These are phyloP conservation scores for Bombus ignitus DNA, from an alignment of 1,140 invertebrate species.

Conservation along the genomic window DNA sequence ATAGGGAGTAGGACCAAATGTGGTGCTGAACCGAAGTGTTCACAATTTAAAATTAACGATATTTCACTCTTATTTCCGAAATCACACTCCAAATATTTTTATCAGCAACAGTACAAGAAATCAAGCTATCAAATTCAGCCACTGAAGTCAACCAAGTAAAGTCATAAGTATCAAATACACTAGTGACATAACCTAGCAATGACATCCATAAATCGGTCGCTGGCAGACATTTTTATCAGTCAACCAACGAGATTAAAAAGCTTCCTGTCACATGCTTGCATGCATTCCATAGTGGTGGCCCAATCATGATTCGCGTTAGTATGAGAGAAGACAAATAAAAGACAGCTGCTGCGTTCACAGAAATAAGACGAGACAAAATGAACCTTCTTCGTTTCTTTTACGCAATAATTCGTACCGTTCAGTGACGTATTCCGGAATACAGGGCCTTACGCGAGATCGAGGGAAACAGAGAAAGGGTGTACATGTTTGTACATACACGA, in stretches of 20 bases:
- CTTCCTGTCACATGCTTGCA: slow-evolving; percentile 21
- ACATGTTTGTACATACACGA: background rate
- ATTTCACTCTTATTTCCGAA: background rate
- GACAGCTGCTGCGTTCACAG: slow-evolving; percentile 43
- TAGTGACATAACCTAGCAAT: slow-evolving; percentile 2
- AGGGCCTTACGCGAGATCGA: background rate
- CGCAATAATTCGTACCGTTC: slow-evolving; percentile 37
- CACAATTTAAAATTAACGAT: background rate
- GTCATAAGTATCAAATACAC: background rate
- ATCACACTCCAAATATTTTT: background rate
- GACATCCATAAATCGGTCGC: slow-evolving; percentile 27
- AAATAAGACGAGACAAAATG: slow-evolving; percentile 39
- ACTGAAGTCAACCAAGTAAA: background rate
- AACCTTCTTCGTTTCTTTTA: slow-evolving; percentile 37
- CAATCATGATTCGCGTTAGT: slow-evolving; percentile 17
- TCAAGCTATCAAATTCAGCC: background rate
- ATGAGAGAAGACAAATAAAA: slow-evolving; percentile 55
- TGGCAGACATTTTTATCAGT: slow-evolving; percentile 47
- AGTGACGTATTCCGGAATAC: slow-evolving; percentile 5
- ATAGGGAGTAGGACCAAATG: too few species aligned
- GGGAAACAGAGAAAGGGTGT: background rate
- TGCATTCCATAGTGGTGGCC: background rate
- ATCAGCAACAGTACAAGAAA: too few species aligned
- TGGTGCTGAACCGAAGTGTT: too few species aligned
- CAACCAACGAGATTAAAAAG: slow-evolving; percentile 30